Conservation (phyloP, 2,113 vertebrate species). For the Cichladusa arquata region DNA sequence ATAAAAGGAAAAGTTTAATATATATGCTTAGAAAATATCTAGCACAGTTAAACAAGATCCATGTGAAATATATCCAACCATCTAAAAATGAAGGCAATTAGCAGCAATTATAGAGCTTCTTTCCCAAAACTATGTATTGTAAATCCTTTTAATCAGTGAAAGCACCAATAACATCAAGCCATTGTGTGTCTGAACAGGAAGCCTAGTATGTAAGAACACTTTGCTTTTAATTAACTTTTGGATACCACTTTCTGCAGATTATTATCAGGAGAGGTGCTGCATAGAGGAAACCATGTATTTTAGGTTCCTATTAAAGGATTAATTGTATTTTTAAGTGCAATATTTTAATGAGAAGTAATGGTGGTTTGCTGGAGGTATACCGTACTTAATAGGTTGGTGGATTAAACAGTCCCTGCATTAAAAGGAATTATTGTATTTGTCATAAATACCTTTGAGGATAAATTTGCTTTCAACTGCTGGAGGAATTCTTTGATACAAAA, state of each 20-base stretch:
- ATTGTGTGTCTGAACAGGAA: slow-evolving; percentile 59
- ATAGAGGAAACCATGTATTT: slow-evolving; percentile 51
- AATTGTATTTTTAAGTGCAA: slow-evolving; percentile 67
- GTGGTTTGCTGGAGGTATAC: slow-evolving; percentile 62
- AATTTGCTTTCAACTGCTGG: slow-evolving; percentile 67
- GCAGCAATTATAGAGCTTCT: slow-evolving; percentile 57
- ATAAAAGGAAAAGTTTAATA: slow-evolving; percentile 50
- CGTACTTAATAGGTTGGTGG: slow-evolving; percentile 50
- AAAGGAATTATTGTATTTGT: slow-evolving; percentile 76
- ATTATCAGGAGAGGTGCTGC: not conserved
- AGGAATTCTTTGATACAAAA: slow-evolving; percentile 73
- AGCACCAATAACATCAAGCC: slow-evolving; percentile 23
- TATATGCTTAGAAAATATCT: slow-evolving; percentile 37
- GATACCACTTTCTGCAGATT: slow-evolving; percentile 39
- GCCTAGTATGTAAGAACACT: not conserved
- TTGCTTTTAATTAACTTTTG: slow-evolving; percentile 43
- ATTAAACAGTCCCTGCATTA: slow-evolving; percentile 66
- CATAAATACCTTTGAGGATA: slow-evolving; percentile 75
- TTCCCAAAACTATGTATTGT: slow-evolving; percentile 53
- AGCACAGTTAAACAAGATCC: slow-evolving; percentile 4
- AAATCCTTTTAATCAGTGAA: slow-evolving; percentile 49
- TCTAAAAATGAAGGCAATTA: slow-evolving; percentile 63
- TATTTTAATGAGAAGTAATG: slow-evolving; percentile 56
- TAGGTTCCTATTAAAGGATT: slow-evolving; percentile 64
- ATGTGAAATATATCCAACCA: slow-evolving; percentile 51